Conservation (phyloP, 2,797 vertebrate species). For the Cynodonichthys magdalenae region DNA sequence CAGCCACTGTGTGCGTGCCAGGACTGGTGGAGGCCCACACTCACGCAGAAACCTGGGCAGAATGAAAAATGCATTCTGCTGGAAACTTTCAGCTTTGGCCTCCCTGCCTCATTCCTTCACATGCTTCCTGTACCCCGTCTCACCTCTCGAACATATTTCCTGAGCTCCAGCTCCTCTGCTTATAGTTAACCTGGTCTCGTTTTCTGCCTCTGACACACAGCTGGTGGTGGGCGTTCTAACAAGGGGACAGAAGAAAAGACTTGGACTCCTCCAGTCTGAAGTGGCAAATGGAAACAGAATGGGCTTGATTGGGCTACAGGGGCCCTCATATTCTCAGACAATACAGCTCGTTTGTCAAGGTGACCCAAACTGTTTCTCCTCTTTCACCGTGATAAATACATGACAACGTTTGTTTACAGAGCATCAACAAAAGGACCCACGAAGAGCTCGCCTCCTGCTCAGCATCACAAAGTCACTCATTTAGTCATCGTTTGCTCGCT, state of each 20-base stretch:
- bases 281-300: conserved; percentile 48
- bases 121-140: conserved; percentile 20
- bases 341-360: conserved; percentile 77
- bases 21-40: conserved; percentile 14
- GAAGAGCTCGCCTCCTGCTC: conserved; percentile 22
- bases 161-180: conserved; percentile 23
- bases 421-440: conserved; percentile 17
- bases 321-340: conserved; percentile 64
- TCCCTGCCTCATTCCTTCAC: conserved; percentile 46
- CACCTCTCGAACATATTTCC: conserved; percentile 43
- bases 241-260: conserved; percentile 60
- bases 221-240: conserved; percentile 65
- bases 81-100: conserved; percentile 62
- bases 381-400: conserved; percentile 51
- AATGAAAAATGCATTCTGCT: conserved; percentile 71
- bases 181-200: conserved; percentile 64
- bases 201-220: conserved; percentile 69
- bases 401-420: conserved; percentile 62
- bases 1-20: conserved; percentile 21
- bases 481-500: not conserved
- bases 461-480: conserved; percentile 16
- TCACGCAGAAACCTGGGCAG: conserved; percentile 12
- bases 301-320: conserved; percentile 51
- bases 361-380: conserved; percentile 66
- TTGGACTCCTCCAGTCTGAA: conserved; percentile 46